These are phyloP conservation scores for Sylvilagus floridanus DNA, from an alignment of 2,797 vertebrate genomes.

Conservation along the genomic window DNA sequence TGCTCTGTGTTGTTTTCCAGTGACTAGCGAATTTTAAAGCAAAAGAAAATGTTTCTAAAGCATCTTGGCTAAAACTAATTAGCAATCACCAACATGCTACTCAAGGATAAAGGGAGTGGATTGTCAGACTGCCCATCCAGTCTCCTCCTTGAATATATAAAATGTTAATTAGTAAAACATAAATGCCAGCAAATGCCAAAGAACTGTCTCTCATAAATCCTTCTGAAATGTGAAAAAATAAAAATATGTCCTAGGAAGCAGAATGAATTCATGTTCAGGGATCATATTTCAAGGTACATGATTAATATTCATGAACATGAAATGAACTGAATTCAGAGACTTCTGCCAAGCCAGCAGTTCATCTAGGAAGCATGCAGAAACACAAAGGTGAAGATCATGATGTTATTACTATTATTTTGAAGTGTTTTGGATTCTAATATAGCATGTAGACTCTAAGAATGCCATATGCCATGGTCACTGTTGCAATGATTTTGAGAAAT, in stretches of 20 bases:
- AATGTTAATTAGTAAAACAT: slow-evolving; percentile 67
- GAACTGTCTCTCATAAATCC: slow-evolving; percentile 42
- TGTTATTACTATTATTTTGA: not conserved
- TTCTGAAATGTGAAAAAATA: slow-evolving; percentile 75
- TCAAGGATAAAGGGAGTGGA: slow-evolving; percentile 65
- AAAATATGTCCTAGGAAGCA: slow-evolving; percentile 58
- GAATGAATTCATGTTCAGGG: slow-evolving; percentile 63
- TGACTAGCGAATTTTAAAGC: slow-evolving; percentile 2
- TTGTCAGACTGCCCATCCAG: slow-evolving; percentile 29
- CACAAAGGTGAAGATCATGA: not conserved
- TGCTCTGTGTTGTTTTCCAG: slow-evolving; percentile 18
- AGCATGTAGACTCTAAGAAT: not conserved
- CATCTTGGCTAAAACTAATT: slow-evolving; percentile 35
- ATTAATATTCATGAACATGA: slow-evolving; percentile 33
- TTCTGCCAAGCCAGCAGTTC: not conserved
- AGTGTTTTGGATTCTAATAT: not conserved
- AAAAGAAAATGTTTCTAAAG: slow-evolving; percentile 11
- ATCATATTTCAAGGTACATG: slow-evolving; percentile 48
- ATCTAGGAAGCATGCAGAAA: not conserved
- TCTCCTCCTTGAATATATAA: not conserved
- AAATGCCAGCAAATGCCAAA: slow-evolving; percentile 57
- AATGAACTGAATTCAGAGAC: slow-evolving; percentile 51
- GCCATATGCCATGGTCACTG: not conserved
- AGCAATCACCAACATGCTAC: slow-evolving; percentile 28
- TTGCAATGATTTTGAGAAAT: slow-evolving; percentile 19